These are phyloP conservation scores for Triplophysa yarkandensis DNA, from an alignment of 2,797 vertebrate species.

Conservation along the genomic window DNA sequence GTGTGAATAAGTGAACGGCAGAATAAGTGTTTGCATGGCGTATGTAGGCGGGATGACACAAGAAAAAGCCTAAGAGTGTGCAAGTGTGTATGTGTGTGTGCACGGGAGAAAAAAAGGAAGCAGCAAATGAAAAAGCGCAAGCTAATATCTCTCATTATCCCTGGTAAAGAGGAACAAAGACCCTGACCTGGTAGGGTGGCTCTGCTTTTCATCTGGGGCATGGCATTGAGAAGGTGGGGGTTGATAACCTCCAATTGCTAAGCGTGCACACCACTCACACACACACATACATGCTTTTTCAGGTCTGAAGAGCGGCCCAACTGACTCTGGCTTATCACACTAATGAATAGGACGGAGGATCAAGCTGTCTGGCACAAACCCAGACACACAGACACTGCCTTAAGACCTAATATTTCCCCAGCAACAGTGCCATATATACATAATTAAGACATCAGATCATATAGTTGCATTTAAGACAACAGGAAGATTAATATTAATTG, in stretches of 20 bases:
- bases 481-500: too few species aligned
- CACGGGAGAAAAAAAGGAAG: slow-evolving; percentile 24
- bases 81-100: slow-evolving; percentile 59
- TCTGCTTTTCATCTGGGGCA: slow-evolving; percentile 74
- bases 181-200: slow-evolving; percentile 55
- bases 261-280: slow-evolving; percentile 34
- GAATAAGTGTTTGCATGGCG: slow-evolving; percentile 30
- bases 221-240: slow-evolving; percentile 61
- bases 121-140: slow-evolving; percentile 45
- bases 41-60: slow-evolving; percentile 22
- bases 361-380: slow-evolving; percentile 13
- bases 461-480: background rate
- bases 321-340: slow-evolving; percentile 30
- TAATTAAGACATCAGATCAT: background rate
- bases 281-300: slow-evolving; percentile 21
- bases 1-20: slow-evolving; percentile 35
- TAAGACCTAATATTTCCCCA: background rate
- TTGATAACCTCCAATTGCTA: slow-evolving; percentile 54
- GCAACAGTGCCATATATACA: background rate
- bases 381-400: background rate
- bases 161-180: slow-evolving; percentile 67
- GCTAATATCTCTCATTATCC: slow-evolving; percentile 73
- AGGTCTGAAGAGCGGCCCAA: slow-evolving; percentile 22
- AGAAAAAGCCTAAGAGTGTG: slow-evolving; percentile 33
- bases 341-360: slow-evolving; percentile 23